Base-by-base conservation (phyloP, 2,888 invertebrate genomes). In the Lasioglossum zephyrum region DNA sequence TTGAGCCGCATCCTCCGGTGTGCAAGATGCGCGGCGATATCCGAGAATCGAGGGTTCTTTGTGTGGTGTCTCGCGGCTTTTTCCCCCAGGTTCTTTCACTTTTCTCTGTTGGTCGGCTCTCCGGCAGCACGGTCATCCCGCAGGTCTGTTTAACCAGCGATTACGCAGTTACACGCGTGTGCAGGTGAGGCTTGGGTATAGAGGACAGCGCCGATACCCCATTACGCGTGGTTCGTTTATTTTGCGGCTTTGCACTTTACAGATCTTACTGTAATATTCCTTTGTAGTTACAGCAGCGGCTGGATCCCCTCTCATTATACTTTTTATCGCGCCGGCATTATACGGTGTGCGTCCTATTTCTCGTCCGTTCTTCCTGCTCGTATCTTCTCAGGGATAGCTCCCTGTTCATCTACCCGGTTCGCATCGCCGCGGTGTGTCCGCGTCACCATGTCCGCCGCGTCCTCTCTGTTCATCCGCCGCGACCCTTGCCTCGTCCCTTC, bases 171-270 rank as follows among this genome's bases (percentile, higher is more conserved):
- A 89, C 91, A 81, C 86, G 88, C 89, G 82, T 87, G 47, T 36
- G 69, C 73, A 80, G 74, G 63, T 60, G 84, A 86, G 89, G 89
- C 6, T 84, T 22, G 87, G 57, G 70, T 66, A n/a, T 80, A 83
- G 76, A 86, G 72, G 78, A 88, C 87, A 82, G 72, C 36, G 47
- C 77, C 89, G 79, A 90, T 91, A 79, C 83, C 87, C 85, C 79
- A 90, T 91, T 91, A 91, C 85, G 86, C 63, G 73, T 82, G 82
- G 57, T 78, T 90, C 85, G 87, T 91, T 92, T 91, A 88, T 91
- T 91, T 91, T 88, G 85, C 88, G 87, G 84, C 90, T 87, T 90
- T 78, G 76, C 87, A 79, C 83, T 81, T 92, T 90, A 90, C 87
- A 85, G 87, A 89, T 89, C 86, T 88, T 86, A 80, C 87, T 82